Base-by-base conservation (phyloP, 2,888 invertebrate genomes). In the Latrodectus elegans region DNA sequence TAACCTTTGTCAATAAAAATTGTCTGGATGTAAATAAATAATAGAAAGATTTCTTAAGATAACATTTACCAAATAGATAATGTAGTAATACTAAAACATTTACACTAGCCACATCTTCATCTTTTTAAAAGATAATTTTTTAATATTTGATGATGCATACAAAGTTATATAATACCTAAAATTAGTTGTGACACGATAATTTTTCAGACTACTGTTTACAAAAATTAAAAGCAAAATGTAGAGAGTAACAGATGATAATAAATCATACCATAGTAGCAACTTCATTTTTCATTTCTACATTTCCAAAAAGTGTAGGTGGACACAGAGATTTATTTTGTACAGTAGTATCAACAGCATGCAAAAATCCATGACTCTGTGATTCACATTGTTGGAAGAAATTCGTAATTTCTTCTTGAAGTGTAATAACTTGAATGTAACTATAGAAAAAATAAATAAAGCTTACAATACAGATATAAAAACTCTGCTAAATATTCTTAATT, bases 321-420 rank as follows among this genome's bases (percentile, higher is more conserved):
- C 64, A 60, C 12, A 78, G 65, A 17, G 60, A 64, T 17, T 73
- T 70, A 1, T 38, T 52, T n/a, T 60, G 22, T 26, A 75, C 60
- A 26, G 22, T 0, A 64, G 10, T 10, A 22, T 38, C 73, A 17
- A 73, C 70, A 75, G 71, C 75, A 51, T 75, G 71, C 51, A 83
- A 65, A 11, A 55, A 65, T 49, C 73, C 51, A 17, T 68, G 91
- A 91, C 49, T 80, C 51, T 80, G 79, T 65, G 76, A 76, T 38
- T 70, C 81, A 52, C 85, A 89, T n/a, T 60, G 17, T 17, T 86
- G 71, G 11, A 89, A 68, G 53, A 80, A 89, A 90, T 95, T 95
- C 0, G 95, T 95, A 0, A 97, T 94, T 90, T 97, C 96, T 90
- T 95, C 94, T 92, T 97, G 97, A n/a, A 95, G 93, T 8, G 94